phyloP scores from a whole-genome alignment of 2,888 invertebrate species.

The Myopa tessellatipennis region DNA sequence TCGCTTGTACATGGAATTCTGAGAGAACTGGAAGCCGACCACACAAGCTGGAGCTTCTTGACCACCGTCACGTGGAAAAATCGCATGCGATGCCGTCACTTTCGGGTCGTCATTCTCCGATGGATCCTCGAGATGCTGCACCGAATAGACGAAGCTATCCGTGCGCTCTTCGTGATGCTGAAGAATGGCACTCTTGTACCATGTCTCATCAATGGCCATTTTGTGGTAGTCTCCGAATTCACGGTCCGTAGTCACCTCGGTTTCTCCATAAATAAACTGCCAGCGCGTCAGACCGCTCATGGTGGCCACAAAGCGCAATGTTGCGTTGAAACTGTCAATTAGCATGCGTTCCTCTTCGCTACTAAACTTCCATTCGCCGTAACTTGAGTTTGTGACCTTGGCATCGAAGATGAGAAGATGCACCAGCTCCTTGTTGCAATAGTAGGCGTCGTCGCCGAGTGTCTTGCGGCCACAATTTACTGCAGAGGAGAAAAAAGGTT shows the following conservation, averaged over 20 bases:
- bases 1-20: slow-evolving; percentile 75
- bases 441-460: slow-evolving; percentile 78
- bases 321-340: slow-evolving; percentile 77
- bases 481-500: slow-evolving; percentile 54
- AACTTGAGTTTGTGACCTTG: slow-evolving; percentile 75
- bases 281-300: slow-evolving; percentile 90
- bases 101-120: slow-evolving; percentile 71
- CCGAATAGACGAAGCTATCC: slow-evolving; percentile 82
- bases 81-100: slow-evolving; percentile 85
- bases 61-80: slow-evolving; percentile 82
- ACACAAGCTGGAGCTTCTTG: slow-evolving; percentile 87
- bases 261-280: slow-evolving; percentile 79
- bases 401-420: slow-evolving; percentile 90
- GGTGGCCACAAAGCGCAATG: slow-evolving; percentile 85
- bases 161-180: slow-evolving; percentile 80
- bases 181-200: slow-evolving; percentile 91
- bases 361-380: slow-evolving; percentile 71
- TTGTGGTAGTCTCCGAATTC: slow-evolving; percentile 82
- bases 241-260: slow-evolving; percentile 69
- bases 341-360: slow-evolving; percentile 70
- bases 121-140: slow-evolving; percentile 73
- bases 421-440: slow-evolving; percentile 86
- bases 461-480: slow-evolving; percentile 76
- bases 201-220: slow-evolving; percentile 86
- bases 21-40: slow-evolving; percentile 87